Evolutionary conservation across 1,140 invertebrate genomes (phyloP).

Genomic region (Marisa cornuarietis): DNA sequence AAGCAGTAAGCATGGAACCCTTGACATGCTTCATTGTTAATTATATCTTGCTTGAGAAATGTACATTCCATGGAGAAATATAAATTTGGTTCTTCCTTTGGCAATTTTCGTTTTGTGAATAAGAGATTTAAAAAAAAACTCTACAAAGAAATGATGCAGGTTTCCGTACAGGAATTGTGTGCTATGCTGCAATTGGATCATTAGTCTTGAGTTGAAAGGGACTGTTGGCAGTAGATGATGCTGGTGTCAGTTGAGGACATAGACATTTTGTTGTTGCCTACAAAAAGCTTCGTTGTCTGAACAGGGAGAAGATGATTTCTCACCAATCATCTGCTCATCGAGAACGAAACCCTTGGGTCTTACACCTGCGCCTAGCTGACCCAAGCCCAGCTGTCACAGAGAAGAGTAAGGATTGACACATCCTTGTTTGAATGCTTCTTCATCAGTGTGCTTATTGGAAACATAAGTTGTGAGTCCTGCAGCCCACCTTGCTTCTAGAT

Average conservation of each 20-base stretch:
- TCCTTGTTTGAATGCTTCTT: slow-evolving; percentile 7
- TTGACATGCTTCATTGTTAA: too few relatives aligned
- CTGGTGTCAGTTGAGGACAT: neutral
- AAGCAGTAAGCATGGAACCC: too few relatives aligned
- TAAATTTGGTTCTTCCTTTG: too few relatives aligned
- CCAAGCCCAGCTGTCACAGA: neutral
- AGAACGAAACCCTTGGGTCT: slow-evolving; percentile 22
- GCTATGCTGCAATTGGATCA: too few relatives aligned
- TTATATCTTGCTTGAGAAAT: too few relatives aligned
- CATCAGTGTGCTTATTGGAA: slow-evolving; percentile 3
- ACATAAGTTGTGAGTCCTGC: slow-evolving; percentile 14
- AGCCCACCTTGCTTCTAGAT: neutral
- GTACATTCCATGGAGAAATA: too few relatives aligned
- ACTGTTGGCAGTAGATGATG: neutral
- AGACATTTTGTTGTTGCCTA: neutral
- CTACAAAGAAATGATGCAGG: too few relatives aligned
- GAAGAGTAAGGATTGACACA: neutral
- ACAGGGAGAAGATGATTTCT: slow-evolving; percentile 32
- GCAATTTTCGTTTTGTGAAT: too few relatives aligned
- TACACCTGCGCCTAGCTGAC: slow-evolving; percentile 21
- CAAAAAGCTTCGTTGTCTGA: neutral
- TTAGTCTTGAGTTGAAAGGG: too few relatives aligned
- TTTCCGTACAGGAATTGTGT: too few relatives aligned
- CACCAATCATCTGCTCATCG: slow-evolving; percentile 31
- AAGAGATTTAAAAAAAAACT: too few relatives aligned